phyloP scores from a whole-genome alignment of 2,888 invertebrate species.

The Axea sp. region DNA sequence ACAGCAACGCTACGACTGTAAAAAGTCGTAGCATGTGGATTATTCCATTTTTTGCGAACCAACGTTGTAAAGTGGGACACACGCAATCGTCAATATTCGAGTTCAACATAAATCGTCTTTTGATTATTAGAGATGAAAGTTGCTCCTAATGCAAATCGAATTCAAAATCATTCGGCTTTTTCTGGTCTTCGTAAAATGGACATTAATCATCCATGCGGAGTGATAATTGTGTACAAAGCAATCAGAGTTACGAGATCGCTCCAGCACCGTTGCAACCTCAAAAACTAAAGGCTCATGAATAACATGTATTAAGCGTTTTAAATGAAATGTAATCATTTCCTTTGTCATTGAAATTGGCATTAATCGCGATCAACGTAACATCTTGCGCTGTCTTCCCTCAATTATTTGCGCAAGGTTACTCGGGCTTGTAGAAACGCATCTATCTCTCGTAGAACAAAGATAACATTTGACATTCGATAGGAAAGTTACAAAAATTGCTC shows the following conservation, averaged over 20 bases:
- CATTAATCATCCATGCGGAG: slow-evolving; percentile 7
- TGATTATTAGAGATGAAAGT: slow-evolving; percentile 42
- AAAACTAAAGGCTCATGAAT: too few species aligned
- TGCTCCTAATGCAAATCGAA: slow-evolving; percentile 15
- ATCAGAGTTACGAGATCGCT: slow-evolving; percentile 5
- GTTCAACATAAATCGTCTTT: slow-evolving; percentile 26
- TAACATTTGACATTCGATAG: slow-evolving; percentile 45
- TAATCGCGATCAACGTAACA: slow-evolving; percentile 34
- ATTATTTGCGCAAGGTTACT: slow-evolving; percentile 37
- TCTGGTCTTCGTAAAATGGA: slow-evolving; percentile 3
- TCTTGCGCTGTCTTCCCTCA: slow-evolving; percentile 22
- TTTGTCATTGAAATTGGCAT: slow-evolving; percentile 49
- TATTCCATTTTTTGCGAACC: slow-evolving; percentile 35
- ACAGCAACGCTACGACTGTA: slow-evolving; percentile 13
- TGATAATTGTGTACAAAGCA: slow-evolving; percentile 18
- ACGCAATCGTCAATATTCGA: slow-evolving; percentile 36
- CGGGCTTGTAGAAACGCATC: slow-evolving; percentile 6
- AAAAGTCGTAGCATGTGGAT: slow-evolving; percentile 41
- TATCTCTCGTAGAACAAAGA: slow-evolving; percentile 13
- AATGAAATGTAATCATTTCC: slow-evolving; percentile 43
- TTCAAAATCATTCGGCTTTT: background rate
- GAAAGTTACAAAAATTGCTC: background rate
- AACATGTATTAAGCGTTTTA: too few species aligned
- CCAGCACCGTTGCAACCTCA: slow-evolving; percentile 9
- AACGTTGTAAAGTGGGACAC: slow-evolving; percentile 43